phyloP scores from a whole-genome alignment of 2,797 vertebrate species.

The Silurus aristotelis region DNA sequence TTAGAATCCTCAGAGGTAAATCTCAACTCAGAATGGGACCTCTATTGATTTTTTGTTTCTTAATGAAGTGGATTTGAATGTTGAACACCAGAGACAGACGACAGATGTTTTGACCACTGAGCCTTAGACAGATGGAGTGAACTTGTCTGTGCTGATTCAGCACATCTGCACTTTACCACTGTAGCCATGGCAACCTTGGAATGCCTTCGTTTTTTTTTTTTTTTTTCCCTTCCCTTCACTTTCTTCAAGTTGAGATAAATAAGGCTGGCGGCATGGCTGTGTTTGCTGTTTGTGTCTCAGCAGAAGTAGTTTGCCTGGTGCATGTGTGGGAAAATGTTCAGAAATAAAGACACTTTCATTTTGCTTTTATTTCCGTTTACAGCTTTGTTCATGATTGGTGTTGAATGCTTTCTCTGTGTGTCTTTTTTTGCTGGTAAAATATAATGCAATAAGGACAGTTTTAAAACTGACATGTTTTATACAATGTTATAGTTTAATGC shows the following conservation, averaged over 20 bases:
- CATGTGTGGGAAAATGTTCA: not conserved
- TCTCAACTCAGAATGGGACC: not conserved
- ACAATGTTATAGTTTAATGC: not conserved
- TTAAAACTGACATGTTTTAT: not conserved
- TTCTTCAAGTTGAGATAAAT: constrained; percentile 66
- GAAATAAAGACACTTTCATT: not conserved
- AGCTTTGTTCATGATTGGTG: not conserved
- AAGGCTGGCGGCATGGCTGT: constrained; percentile 63
- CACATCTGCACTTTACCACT: constrained; percentile 67
- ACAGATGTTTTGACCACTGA: constrained; percentile 44
- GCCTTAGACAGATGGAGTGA: constrained; percentile 48
- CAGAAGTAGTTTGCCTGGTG: constrained; percentile 25
- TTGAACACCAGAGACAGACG: constrained; percentile 21
- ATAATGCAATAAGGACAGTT: not conserved
- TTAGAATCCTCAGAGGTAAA: not conserved
- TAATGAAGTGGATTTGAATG: constrained; percentile 23
- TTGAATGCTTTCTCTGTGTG: not conserved
- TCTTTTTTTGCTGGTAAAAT: not conserved
- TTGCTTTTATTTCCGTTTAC: not conserved
- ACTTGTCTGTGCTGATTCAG: constrained; percentile 65
- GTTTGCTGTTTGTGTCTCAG: constrained; percentile 51
- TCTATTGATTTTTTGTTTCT: not conserved
- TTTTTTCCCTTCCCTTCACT: constrained; percentile 30
- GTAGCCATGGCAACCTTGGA: constrained; percentile 74
- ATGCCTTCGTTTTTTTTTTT: constrained; percentile 59